Evolutionary conservation across 2,888 invertebrate species (phyloP), one percentile per base, ranked within the genome.

Genomic region (Choreutis nemorana): DNA sequence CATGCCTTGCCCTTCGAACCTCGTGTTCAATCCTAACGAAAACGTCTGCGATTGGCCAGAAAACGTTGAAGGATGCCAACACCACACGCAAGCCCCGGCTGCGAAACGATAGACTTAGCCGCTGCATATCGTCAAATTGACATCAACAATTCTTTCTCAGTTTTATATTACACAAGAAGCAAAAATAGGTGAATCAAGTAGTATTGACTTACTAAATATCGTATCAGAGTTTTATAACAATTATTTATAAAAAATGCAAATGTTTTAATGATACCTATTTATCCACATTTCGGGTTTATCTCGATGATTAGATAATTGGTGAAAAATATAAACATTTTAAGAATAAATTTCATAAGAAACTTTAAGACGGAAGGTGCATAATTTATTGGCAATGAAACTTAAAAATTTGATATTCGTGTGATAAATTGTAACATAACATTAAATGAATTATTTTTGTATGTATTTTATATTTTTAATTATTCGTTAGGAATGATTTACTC

Each of bases 1-100:
- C 75, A 95, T 95, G 95, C 94, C 95, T 25, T 96, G 94, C 58
- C 95, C 95, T 4, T 85, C 87, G 28, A 93, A 95, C 70, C 82
- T 96, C 35, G 95, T 95, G 8, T 96, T 95, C 73, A 95, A 96
- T 63, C 87, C 87, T 22, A 91, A 92, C 49, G 92, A 95, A 56
- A 94, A 93, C 55, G 95, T 96, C 6, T 96, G 95, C 60, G 96
- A 96, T 72, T 95, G 95, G 95, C 94, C 94, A 1, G 94, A 94
- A 55, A 95, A 94, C 53, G 95, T 95, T 1, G 93, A 92, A 59
- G 90, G 92, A 11, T 95, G 95, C 37, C 50, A 57, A 15, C 80
- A 80, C 32, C 80, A 80, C 51, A 80, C 80, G 10, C 78, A 73
- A 55, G 78, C 80, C 1, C 80, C 80, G 0, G 67, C 80, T 1